Evolutionary conservation across 2,888 invertebrate genomes (phyloP).

Genomic region (Hedychridium roseum): DNA sequence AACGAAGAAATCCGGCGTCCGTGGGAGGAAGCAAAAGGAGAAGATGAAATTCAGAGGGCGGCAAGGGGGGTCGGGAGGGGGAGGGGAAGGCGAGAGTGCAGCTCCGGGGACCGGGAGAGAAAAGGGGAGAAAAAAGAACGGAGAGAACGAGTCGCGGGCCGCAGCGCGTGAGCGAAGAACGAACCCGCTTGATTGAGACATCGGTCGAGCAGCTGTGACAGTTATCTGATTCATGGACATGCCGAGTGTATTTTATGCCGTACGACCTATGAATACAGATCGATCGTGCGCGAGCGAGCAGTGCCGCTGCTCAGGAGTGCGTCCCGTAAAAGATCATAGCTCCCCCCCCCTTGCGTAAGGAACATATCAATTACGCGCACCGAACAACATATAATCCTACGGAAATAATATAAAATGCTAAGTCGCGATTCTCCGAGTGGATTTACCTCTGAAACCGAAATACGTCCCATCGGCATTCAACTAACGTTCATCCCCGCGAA

Average conservation of each 20-base stretch:
- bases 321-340: slow-evolving; percentile 49
- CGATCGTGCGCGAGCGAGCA: slow-evolving; percentile 50
- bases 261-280: slow-evolving; percentile 64
- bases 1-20: slow-evolving; percentile 1
- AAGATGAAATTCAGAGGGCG: slow-evolving; percentile 10
- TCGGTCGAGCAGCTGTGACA: slow-evolving; percentile 60
- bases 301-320: slow-evolving; percentile 11
- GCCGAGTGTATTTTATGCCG: slow-evolving; percentile 63
- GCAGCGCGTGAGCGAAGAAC: slow-evolving; percentile 29
- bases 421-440: too few species aligned
- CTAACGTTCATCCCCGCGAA: too few species aligned
- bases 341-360: slow-evolving; percentile 33
- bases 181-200: slow-evolving; percentile 59
- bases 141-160: slow-evolving; percentile 14
- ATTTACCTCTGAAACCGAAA: too few species aligned
- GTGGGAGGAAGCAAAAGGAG: slow-evolving; percentile 6
- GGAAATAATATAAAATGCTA: too few species aligned
- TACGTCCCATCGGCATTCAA: too few species aligned
- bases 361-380: slow-evolving; percentile 49
- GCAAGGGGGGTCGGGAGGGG: slow-evolving; percentile 6
- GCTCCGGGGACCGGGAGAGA: slow-evolving; percentile 22
- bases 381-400: too few species aligned
- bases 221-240: slow-evolving; percentile 65
- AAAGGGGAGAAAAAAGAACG: slow-evolving; percentile 27
- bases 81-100: slow-evolving; percentile 10